Percentiles rank a stretch among this genome's conserved stretches.
phyloP scores from a whole-genome alignment of 2,113 vertebrate species.

The Thamnaconus septentrionalis region DNA sequence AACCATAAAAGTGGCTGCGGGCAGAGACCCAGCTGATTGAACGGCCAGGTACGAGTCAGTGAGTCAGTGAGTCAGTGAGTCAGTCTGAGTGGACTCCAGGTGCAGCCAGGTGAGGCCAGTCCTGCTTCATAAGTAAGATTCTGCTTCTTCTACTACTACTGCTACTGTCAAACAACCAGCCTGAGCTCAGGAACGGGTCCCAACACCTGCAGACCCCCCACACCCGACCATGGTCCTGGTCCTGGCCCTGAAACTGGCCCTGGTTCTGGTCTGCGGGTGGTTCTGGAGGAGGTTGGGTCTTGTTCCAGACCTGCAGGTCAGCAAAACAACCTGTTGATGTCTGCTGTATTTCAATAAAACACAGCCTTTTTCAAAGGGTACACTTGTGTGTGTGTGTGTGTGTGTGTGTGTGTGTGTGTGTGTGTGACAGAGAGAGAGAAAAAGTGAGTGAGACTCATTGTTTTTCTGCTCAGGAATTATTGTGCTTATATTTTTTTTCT shows the following conservation, averaged over 20 bases:
- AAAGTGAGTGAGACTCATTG: neutral
- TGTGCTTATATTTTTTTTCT: no score
- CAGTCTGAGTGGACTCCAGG: slow-evolving; percentile 16
- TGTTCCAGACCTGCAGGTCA: slow-evolving; percentile 53
- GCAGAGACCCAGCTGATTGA: no score
- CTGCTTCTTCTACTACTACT: slow-evolving; percentile 65
- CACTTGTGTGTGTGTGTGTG: slow-evolving; percentile 30
- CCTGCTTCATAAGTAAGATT: slow-evolving; percentile 61
- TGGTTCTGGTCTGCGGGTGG: slow-evolving; percentile 23
- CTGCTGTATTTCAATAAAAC: slow-evolving; percentile 95
- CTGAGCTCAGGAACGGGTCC: slow-evolving; percentile 44
- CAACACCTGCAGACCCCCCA: slow-evolving; percentile 27
- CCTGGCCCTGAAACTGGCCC: slow-evolving; percentile 18
- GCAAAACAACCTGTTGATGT: slow-evolving; percentile 83
- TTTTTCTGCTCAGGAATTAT: neutral
- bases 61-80: no score
- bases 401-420: neutral
- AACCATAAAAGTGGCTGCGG: no score
- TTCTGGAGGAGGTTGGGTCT: slow-evolving; percentile 33
- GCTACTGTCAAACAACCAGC: slow-evolving; percentile 57
- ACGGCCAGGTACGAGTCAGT: no score
- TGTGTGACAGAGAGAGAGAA: neutral
- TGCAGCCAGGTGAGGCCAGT: slow-evolving; percentile 55
- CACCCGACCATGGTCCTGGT: no score
- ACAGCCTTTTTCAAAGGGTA: slow-evolving; percentile 75